Base-by-base conservation (phyloP, 2,113 vertebrate genomes). In the Athene noctua region DNA sequence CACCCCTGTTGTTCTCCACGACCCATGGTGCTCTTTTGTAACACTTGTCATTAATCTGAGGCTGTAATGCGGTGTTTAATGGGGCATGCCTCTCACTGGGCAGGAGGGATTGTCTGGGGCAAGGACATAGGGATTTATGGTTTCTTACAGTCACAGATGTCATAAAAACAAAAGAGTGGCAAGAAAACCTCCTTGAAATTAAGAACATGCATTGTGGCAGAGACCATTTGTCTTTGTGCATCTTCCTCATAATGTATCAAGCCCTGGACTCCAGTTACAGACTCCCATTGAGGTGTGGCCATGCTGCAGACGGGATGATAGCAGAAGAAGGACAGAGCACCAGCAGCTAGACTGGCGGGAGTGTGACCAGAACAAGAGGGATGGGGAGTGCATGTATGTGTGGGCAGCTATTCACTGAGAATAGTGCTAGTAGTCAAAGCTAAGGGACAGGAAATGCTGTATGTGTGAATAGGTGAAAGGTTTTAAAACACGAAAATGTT, bases 111-210 rank as follows among this genome's bases (percentile, higher is more conserved):
- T 73, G 77, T 62, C 46, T 38, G 52, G 75, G 51, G 71, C 75
- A 91, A 83, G 63, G 75, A 93, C 57, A 61, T 27, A 1, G 2
- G 59, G 55, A 86, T 96, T 96, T 88, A 95, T 75, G 77, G 34
- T 57, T 95, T 68, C 49, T 92, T 67, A 67, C 16, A 86, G 42
- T 54, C 75, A 83, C 58, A 71, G 59, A 51, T 80, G 72, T 66
- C 42, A 86, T 34, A 74, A 91, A 91, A 88, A 0, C 38, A 81
- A 57, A 80, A 83, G 83, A 83, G 21, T 38, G 38, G 16, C 15
- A 51, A 32, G 72, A 68, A 91, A 85, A 44, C 13, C 23, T 93
- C 52, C 71, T 55, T 55, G 57, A 79, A 81, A 63, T 3, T 10
- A 38, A 55, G 83, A 81, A 61, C 11, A 13, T 6, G 17, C 20